Evolutionary conservation across 2,888 invertebrate genomes (phyloP).

Genomic region (Cataglyphis rosenhaueri): DNA sequence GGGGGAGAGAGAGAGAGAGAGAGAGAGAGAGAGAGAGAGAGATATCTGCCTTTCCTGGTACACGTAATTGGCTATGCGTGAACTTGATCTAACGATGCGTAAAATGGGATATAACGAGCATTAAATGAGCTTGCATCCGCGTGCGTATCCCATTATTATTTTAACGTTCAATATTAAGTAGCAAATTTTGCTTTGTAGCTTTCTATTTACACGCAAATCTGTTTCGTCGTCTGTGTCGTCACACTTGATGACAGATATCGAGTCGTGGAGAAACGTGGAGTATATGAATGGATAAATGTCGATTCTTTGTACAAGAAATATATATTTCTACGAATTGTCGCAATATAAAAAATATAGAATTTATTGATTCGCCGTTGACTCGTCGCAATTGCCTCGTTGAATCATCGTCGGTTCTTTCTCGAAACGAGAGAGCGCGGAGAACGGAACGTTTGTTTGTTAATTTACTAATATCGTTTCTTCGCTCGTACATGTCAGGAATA

Average conservation of each 20-base stretch:
- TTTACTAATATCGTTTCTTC: conserved; percentile 35
- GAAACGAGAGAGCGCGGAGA: not conserved
- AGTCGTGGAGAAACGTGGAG: not conserved
- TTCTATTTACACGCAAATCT: not conserved
- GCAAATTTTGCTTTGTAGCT: not conserved
- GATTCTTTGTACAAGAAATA: not conserved
- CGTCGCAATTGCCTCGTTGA: not conserved
- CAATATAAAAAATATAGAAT: not conserved
- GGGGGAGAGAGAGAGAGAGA: not conserved
- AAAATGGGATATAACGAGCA: conserved; percentile 70
- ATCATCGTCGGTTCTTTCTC: not conserved
- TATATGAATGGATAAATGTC: not conserved
- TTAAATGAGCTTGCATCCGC: conserved; percentile 63
- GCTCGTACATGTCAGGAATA: conserved; percentile 17
- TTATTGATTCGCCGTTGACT: not conserved
- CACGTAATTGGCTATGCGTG: conserved; percentile 50
- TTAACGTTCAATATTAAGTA: conserved; percentile 36
- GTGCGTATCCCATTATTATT: conserved; percentile 35
- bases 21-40: no score
- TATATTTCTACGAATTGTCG: not conserved
- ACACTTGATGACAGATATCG: not conserved
- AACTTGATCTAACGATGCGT: conserved; percentile 65
- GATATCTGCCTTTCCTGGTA: conserved; percentile 19
- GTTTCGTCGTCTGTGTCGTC: not conserved
- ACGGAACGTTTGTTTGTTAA: conserved; percentile 32